Evolutionary conservation across 2,888 invertebrate genomes (phyloP).

Genomic region (Cyaniris semiargus): DNA sequence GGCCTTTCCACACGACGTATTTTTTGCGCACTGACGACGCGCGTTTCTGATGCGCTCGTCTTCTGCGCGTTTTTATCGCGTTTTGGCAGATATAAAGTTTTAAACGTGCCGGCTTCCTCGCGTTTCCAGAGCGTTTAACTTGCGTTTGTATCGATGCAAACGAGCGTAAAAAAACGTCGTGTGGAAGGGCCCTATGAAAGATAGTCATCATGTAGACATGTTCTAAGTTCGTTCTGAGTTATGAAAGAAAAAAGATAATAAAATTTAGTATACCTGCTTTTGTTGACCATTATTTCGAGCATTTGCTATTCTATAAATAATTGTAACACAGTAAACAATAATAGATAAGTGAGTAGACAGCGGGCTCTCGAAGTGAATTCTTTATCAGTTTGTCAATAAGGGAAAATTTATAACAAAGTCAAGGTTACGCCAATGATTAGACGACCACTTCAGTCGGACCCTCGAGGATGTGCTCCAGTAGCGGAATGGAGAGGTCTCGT

Average conservation of each 20-base stretch:
- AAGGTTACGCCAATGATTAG: slow-evolving; percentile 23
- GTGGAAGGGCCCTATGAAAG: no score
- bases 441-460: slow-evolving; percentile 17
- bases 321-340: background rate
- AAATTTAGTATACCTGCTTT: background rate
- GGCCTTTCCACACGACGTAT: no score
- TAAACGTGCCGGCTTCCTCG: no score
- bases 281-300: background rate
- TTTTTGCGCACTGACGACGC: no score
- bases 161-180: no score
- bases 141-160: no score
- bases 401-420: slow-evolving; percentile 30
- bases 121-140: no score
- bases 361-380: background rate
- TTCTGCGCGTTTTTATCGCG: no score
- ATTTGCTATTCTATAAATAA: background rate
- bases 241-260: background rate
- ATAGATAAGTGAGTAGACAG: slow-evolving; percentile 1
- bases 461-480: slow-evolving; percentile 4
- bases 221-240: background rate
- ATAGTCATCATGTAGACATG: no score
- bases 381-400: slow-evolving; percentile 26
- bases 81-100: no score
- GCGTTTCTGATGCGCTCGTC: no score
- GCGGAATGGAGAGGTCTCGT: background rate